Conservation (phyloP, 1,140 invertebrate species). For the Philotrypesis tridentata region DNA sequence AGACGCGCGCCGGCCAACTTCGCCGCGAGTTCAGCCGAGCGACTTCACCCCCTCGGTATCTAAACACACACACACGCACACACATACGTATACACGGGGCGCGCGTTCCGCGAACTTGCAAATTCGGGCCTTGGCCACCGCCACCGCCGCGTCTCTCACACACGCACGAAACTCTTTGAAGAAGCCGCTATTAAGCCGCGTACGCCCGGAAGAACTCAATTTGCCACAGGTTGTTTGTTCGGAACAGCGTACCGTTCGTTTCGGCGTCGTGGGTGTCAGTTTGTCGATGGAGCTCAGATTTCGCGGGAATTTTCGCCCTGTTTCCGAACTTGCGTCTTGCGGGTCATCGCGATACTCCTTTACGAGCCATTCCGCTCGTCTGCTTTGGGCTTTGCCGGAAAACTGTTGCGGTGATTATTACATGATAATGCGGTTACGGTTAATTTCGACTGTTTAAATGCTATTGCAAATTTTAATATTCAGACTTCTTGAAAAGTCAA, state of each 20-base stretch:
- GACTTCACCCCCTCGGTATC: slow-evolving; percentile 20
- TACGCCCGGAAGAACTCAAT: neutral
- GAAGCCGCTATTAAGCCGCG: neutral
- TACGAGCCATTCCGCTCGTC: too few species aligned
- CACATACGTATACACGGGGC: too few species aligned
- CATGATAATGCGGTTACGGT: too few species aligned
- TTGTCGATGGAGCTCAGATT: neutral
- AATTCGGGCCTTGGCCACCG: neutral
- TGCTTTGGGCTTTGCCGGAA: too few species aligned
- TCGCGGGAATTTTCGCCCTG: neutral
- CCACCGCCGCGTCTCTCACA: neutral
- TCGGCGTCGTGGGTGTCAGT: neutral
- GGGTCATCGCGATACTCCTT: neutral
- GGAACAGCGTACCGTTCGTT: neutral
- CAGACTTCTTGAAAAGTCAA: too few species aligned
- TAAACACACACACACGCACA: too few species aligned
- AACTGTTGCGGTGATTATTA: too few species aligned
- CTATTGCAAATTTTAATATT: too few species aligned
- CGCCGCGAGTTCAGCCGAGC: neutral
- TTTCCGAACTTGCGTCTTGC: neutral
- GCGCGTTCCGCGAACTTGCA: slow-evolving; percentile 7
- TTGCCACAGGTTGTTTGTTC: neutral
- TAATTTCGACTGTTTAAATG: too few species aligned
- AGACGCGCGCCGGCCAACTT: neutral
- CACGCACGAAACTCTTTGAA: neutral